phyloP scores from a whole-genome alignment of 2,797 vertebrate species.

The Onychomys leucogaster region DNA sequence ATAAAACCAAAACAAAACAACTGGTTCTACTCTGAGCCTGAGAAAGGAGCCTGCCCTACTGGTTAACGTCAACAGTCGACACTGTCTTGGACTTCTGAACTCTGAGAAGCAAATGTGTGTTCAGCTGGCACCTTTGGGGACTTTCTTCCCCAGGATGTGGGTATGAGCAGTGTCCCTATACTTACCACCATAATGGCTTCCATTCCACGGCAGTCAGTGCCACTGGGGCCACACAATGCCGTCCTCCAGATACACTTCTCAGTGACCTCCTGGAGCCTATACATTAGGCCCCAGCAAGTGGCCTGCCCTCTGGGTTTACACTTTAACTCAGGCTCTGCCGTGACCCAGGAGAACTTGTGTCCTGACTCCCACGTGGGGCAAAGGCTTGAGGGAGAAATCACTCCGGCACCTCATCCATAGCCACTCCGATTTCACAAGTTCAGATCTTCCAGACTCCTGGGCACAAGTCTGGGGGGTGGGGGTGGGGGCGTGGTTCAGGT shows the following conservation, averaged over 20 bases:
- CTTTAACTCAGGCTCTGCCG: neutral
- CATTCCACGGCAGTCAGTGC: rapidly evolving
- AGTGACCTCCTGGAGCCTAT: neutral
- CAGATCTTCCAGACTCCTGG: neutral
- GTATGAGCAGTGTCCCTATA: rapidly evolving
- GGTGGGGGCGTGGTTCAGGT: neutral
- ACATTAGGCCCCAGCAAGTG: neutral
- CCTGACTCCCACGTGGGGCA: neutral
- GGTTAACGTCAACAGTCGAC: neutral
- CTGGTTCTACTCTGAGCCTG: neutral
- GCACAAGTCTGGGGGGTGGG: neutral
- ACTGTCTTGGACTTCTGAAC: neutral
- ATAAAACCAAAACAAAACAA: neutral
- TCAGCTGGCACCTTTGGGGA: neutral
- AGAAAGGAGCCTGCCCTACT: neutral
- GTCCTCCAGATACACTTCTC: neutral
- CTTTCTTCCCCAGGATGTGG: neutral
- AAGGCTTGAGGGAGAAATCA: neutral
- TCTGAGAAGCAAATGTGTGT: neutral
- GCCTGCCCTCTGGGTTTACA: neutral
- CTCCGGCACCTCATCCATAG: neutral
- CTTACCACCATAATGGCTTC: neutral
- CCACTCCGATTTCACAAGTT: neutral
- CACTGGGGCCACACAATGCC: neutral
- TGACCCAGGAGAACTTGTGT: neutral